Evolutionary conservation across 1,140 invertebrate species (phyloP).

Genomic region (Hestina assimilis): DNA sequence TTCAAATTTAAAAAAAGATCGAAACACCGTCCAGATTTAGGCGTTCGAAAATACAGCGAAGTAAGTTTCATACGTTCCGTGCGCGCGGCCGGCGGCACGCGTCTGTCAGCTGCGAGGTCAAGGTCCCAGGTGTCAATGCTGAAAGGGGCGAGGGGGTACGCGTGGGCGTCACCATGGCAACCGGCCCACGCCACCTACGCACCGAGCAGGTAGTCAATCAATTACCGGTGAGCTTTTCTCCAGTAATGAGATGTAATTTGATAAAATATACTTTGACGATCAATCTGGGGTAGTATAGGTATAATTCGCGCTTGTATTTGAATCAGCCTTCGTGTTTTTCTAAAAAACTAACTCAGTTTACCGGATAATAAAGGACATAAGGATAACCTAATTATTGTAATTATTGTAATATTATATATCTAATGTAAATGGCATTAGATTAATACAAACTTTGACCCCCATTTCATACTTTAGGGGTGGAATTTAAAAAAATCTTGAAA

Average conservation of each 20-base stretch:
- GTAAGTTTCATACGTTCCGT: slow-evolving; percentile 4
- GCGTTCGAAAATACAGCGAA: slow-evolving; percentile 30
- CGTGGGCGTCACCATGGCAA: slow-evolving; percentile 68
- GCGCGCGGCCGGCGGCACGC: slow-evolving; percentile 37
- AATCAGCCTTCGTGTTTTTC: too few species aligned
- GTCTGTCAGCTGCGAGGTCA: slow-evolving; percentile 65
- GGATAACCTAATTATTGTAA: too few species aligned
- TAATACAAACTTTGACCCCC: too few species aligned
- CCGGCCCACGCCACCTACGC: slow-evolving; percentile 67
- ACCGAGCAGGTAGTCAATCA: slow-evolving; percentile 67
- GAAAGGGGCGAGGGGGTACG: slow-evolving; percentile 28
- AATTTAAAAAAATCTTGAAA: too few species aligned
- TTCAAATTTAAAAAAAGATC: neutral
- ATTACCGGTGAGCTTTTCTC: slow-evolving; percentile 57
- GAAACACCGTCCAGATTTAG: slow-evolving; percentile 26
- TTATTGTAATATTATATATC: too few species aligned
- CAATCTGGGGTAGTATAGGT: too few species aligned
- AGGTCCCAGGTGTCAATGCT: slow-evolving; percentile 68
- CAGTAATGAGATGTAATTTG: slow-evolving; percentile 48
- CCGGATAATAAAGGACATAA: too few species aligned
- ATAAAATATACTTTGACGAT: slow-evolving; percentile 21
- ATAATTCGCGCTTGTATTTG: too few species aligned
- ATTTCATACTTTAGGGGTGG: too few species aligned
- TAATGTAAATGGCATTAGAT: too few species aligned
- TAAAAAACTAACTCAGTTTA: too few species aligned